These are phyloP conservation scores for rat (Rattus norvegicus) DNA, from an alignment of 2,113 vertebrate species.

Conservation along the genomic window GRCr8 NC_086025.1:123525501-123526000, in stretches of 20 bases:
- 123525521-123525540: background rate
- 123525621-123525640: background rate
- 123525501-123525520: background rate
- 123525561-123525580: background rate
- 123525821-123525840: background rate
- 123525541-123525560: background rate
- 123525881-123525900: background rate
- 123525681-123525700: too few relatives aligned
- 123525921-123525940: background rate
- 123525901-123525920: background rate
- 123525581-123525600: conserved; percentile 8
- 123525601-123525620: background rate
- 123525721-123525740: background rate
- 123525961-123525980: background rate
- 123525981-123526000: background rate
- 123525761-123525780: background rate
- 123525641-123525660: background rate
- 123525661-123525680: too few relatives aligned
- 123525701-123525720: background rate
- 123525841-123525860: background rate
- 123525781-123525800: background rate
- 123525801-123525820: background rate
- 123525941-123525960: background rate
- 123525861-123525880: background rate
- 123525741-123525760: background rate